Conservation (phyloP, 2,797 vertebrate genomes). For the Acanthis flammea region DNA sequence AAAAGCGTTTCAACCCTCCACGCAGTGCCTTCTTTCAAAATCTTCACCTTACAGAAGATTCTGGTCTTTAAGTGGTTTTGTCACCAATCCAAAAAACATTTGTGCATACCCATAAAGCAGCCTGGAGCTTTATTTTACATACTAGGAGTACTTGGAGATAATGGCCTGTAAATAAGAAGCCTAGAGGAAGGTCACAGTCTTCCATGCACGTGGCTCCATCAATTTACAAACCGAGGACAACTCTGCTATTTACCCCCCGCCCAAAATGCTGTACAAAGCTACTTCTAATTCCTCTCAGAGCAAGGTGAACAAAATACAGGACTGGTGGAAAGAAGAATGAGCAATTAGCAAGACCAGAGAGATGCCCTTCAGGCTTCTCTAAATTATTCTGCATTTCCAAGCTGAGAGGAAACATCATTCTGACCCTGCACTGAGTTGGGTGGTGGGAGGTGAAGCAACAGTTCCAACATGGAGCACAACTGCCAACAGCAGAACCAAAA, state of each 20-base stretch:
- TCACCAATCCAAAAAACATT: not conserved
- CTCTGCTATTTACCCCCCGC: fast-evolving
- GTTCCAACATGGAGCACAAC: not conserved
- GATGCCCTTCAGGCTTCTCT: not conserved
- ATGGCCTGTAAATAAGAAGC: not conserved
- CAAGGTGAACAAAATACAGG: not conserved
- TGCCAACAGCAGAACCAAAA: not conserved
- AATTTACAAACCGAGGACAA: not conserved
- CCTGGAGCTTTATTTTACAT: not conserved
- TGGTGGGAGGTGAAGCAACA: not conserved
- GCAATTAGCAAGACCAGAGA: not conserved
- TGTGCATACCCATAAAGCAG: not conserved
- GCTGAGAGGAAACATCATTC: not conserved
- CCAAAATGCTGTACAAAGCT: not conserved
- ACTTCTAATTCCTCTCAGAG: not conserved
- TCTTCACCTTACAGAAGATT: not conserved
- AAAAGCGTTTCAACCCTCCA: not conserved
- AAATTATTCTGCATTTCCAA: not conserved
- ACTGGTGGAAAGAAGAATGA: not conserved
- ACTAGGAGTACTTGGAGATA: not conserved
- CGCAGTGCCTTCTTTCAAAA: not conserved
- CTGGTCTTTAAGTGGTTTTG: not conserved
- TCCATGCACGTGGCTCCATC: not conserved
- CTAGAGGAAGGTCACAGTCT: not conserved
- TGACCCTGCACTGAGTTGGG: not conserved